phyloP scores from a whole-genome alignment of 2,888 invertebrate genomes.

The Drosophila lacicola region DNA sequence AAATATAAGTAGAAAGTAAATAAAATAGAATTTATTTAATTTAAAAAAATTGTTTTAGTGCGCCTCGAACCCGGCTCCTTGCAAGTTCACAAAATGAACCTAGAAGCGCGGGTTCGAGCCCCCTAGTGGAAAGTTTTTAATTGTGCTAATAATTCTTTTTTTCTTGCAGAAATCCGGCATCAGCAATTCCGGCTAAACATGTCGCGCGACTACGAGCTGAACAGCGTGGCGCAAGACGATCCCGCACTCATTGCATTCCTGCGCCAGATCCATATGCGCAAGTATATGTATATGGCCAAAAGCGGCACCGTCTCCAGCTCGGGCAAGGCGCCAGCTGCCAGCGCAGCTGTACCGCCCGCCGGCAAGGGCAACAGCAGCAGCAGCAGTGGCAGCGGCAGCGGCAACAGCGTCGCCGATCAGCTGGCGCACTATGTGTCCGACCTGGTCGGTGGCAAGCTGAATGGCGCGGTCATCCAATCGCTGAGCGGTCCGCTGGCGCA shows the following conservation, averaged over 20 bases:
- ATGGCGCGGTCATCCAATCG: constrained; percentile 91
- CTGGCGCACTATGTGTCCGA: constrained; percentile 84
- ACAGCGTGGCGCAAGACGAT: constrained; percentile 91
- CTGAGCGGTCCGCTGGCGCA: constrained; percentile 87
- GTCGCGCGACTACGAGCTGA: constrained; percentile 91
- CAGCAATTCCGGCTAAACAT: constrained; percentile 93
- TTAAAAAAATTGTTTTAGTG: too few species aligned
- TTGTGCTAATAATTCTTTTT: background rate
- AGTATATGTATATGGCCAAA: constrained; percentile 81
- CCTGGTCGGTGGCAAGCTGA: constrained; percentile 84
- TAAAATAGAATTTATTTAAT: too few species aligned
- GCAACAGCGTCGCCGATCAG: constrained; percentile 73
- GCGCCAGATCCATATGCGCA: constrained; percentile 89
- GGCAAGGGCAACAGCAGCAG: constrained; percentile 37
- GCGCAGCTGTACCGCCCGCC: constrained; percentile 42
- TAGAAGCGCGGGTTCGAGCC: too few species aligned
- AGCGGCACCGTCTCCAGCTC: constrained; percentile 28
- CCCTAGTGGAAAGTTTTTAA: background rate
- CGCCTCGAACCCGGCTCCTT: too few species aligned
- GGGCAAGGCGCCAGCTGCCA: constrained; percentile 52
- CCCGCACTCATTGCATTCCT: constrained; percentile 91
- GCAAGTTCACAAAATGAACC: too few species aligned
- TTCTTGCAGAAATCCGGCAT: constrained; percentile 88
- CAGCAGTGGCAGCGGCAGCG: background rate
- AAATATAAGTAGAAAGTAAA: too few species aligned